Evolutionary conservation across 2,113 vertebrate species (phyloP), one percentile per base, ranked within the genome.

Genomic region (Calyptommatus sinebrachiatus): DNA sequence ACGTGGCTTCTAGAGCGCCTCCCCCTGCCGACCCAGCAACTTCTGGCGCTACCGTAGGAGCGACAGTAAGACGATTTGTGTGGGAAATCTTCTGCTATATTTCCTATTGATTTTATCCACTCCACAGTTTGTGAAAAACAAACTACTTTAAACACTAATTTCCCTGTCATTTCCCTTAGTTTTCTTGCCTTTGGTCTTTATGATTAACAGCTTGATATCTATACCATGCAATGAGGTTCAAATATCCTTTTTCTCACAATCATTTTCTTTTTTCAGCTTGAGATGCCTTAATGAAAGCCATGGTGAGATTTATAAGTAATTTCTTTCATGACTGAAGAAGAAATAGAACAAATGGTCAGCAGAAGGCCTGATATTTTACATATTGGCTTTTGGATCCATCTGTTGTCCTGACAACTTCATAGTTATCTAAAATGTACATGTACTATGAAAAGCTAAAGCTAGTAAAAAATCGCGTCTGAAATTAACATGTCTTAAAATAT

Each of bases 351-450:
- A 63, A 35, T 84, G 70, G 74, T 14, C 16, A 73, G 63, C 26
- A 53, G 31, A 83, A 85, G 71, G 62, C 57, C n/a, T 46, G 2
- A 46, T 82, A 18, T 81, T 63, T 29, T 77, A 63, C 28, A 53
- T 1, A 83, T 83, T 76, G 74, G 57, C 14, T 61, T n/a, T 62
- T 80, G 26, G 31, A 4, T 80, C 61, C 26, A 45, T 14, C 68
- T 77, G 72, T 73, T 83, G 73, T 76, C 48, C 66, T 89, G 73
- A 74, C 57, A 78, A 75, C 7, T 83, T 31, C 75, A 85, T 53
- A 0, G 71, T 61, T 87, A 80, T 88, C 72, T 68, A 66, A 86
- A 88, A 65, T 60, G 0, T 11, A 67, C n/a, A 75, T 14, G n/a
- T 22, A 22, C 26, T 9, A 12, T 35, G 45, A 87, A 74, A 76